Evolutionary conservation across 2,797 vertebrate species (phyloP).

Genomic region (Uromys caudimaculatus): DNA sequence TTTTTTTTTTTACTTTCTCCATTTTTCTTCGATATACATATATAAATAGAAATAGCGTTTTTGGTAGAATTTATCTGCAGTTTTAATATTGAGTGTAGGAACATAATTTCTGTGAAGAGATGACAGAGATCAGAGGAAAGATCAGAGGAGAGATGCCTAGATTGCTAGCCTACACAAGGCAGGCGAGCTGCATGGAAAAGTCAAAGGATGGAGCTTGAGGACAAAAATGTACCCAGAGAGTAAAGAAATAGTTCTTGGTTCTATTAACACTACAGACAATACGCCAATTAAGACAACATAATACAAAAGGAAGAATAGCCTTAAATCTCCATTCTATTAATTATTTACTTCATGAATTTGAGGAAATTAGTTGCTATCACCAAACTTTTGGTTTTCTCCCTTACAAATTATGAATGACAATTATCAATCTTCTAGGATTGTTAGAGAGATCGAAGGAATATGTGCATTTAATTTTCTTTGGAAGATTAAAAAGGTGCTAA

Average conservation of each 20-base stretch:
- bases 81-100: background rate
- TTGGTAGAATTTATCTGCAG: background rate
- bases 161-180: background rate
- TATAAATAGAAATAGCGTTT: background rate
- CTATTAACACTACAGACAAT: background rate
- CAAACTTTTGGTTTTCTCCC: background rate
- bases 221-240: background rate
- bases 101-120: background rate
- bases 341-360: slow-evolving; percentile 39
- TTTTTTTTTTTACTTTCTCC: background rate
- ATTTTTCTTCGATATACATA: background rate
- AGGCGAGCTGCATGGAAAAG: background rate
- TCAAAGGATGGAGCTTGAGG: background rate
- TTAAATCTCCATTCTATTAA: background rate
- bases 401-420: slow-evolving; percentile 16
- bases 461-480: background rate
- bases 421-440: background rate
- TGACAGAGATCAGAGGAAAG: background rate
- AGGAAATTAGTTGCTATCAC: background rate
- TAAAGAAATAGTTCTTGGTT: background rate
- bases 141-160: background rate
- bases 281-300: background rate
- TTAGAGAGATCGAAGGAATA: background rate
- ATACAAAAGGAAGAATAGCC: background rate
- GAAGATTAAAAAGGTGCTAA: background rate